A percentile compares a stretch with the other conserved stretches of the same genome.
phyloP scores from a whole-genome alignment of 1,140 invertebrate genomes.

The Lysiphlebus fabarum region DNA sequence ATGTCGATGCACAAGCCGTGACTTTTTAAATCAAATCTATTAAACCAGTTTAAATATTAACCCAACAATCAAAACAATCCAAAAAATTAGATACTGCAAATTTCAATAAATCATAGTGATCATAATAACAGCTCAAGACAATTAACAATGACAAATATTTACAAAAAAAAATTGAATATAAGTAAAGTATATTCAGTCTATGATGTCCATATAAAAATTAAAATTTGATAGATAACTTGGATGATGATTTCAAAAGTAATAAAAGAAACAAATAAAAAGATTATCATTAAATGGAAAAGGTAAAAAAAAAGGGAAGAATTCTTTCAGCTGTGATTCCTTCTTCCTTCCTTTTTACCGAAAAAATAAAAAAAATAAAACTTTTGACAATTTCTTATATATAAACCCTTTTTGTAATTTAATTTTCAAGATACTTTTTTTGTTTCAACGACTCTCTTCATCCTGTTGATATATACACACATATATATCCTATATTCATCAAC shows the following conservation, averaged over 20 bases:
- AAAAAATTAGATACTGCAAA: too few species aligned
- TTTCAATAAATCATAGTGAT: too few species aligned
- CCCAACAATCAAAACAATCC: too few species aligned
- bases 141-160: too few species aligned
- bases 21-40: conserved; percentile 18
- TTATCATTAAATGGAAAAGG: conserved; percentile 22
- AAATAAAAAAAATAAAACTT: not conserved
- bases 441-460: conserved; percentile 35
- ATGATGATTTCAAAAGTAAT: too few species aligned
- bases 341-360: conserved; percentile 13
- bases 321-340: conserved; percentile 36
- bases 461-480: conserved; percentile 15
- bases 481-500: not conserved
- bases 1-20: conserved; percentile 37
- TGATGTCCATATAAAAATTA: too few species aligned
- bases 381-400: conserved; percentile 6
- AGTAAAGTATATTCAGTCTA: too few species aligned
- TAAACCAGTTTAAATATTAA: too few species aligned
- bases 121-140: too few species aligned
- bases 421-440: conserved; percentile 7
- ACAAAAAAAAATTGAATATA: too few species aligned
- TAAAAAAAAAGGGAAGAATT: conserved; percentile 26
- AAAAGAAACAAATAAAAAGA: not conserved
- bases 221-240: too few species aligned
- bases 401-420: too few species aligned